These are phyloP conservation scores for Monopterus albus DNA, from an alignment of 2,113 vertebrate species.

Conservation along the genomic window DNA sequence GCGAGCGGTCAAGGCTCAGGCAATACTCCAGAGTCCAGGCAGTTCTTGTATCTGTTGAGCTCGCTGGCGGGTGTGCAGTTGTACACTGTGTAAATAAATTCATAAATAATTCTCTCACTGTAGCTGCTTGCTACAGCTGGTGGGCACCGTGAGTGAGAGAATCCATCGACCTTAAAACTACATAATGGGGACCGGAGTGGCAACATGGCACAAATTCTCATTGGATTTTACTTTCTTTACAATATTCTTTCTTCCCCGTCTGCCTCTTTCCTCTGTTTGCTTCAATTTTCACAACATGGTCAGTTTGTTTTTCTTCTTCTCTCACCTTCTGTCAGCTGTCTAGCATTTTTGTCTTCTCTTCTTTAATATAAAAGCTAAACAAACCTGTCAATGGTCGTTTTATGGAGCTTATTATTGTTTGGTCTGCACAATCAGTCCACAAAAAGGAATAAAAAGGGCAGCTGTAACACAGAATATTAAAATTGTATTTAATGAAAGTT, in stretches of 20 bases:
- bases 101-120: conserved; percentile 67
- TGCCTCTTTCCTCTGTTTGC: background rate
- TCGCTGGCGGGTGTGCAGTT: conserved; percentile 36
- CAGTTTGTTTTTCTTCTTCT: background rate
- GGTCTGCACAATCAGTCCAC: background rate
- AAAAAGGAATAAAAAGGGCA: background rate
- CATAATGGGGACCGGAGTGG: conserved; percentile 29
- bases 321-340: conserved; percentile 11
- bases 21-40: conserved; percentile 40
- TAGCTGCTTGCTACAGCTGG: conserved; percentile 46
- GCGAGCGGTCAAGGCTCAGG: conserved; percentile 5
- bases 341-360: background rate
- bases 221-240: conserved; percentile 9
- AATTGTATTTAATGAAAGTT: conserved; percentile 33
- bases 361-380: conserved; percentile 32
- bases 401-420: conserved; percentile 8
- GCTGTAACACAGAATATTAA: conserved; percentile 15
- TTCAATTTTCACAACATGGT: background rate
- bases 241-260: background rate
- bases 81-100: conserved; percentile 49
- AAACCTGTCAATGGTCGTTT: conserved; percentile 7
- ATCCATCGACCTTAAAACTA: conserved; percentile 40
- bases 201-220: background rate
- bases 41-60: conserved; percentile 20
- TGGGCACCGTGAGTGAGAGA: conserved; percentile 28